Conservation (phyloP, 2,888 invertebrate species). For the Willowsia nigromaculata region DNA sequence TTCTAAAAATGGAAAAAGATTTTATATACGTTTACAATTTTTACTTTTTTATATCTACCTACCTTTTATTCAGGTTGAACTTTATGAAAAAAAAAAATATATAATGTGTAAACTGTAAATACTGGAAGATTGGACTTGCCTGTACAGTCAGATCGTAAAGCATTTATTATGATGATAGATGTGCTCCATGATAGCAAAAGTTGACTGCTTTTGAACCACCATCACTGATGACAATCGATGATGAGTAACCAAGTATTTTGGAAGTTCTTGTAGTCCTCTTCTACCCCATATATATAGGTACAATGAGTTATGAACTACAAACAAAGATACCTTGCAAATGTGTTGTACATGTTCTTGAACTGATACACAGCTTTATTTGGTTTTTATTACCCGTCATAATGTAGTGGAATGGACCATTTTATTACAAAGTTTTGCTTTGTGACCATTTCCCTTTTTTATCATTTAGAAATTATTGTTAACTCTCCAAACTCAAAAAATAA, state of each 20-base stretch:
- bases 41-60: no score
- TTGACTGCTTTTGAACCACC: constrained; percentile 47
- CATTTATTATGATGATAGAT: constrained; percentile 59
- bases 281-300: neutral
- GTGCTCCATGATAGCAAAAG: constrained; percentile 46
- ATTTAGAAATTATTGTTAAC: constrained; percentile 32
- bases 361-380: constrained; percentile 23
- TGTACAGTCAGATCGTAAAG: constrained; percentile 7
- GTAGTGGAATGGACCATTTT: constrained; percentile 43
- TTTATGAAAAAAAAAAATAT: no score
- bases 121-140: neutral
- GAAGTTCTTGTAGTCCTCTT: neutral
- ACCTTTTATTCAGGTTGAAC: no score
- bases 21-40: no score
- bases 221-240: constrained; percentile 15
- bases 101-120: neutral
- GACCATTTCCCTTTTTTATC: constrained; percentile 27
- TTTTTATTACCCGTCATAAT: constrained; percentile 62
- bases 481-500: neutral
- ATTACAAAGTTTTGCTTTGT: constrained; percentile 56
- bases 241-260: constrained; percentile 20
- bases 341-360: neutral
- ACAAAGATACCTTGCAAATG: no score
- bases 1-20: no score
- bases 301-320: no score